Conservation (phyloP, 1,140 invertebrate species). For the Sarcophaga peregrina region DNA sequence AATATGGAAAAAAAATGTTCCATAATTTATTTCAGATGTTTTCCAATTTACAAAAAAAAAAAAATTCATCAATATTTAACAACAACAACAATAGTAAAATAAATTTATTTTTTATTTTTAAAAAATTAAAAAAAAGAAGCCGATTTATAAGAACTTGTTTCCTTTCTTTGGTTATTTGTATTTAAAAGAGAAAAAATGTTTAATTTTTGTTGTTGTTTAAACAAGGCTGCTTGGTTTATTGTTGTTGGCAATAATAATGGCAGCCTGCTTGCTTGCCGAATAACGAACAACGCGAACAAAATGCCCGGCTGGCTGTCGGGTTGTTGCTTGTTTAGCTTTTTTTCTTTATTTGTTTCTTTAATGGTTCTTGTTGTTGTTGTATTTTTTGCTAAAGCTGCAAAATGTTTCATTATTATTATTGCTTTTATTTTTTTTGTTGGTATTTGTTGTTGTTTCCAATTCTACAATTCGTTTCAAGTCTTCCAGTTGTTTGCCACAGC, state of each 20-base stretch:
- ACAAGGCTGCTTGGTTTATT: not conserved
- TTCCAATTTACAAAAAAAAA: not conserved
- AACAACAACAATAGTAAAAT: no score
- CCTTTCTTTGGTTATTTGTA: not conserved
- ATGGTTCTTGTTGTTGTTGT: not conserved
- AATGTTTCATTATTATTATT: conserved; percentile 18
- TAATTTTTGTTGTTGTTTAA: not conserved
- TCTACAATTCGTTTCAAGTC: no score
- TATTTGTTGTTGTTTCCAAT: not conserved
- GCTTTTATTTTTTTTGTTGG: not conserved
- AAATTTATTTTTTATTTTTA: no score
- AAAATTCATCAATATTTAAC: no score
- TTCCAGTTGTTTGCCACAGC: no score
- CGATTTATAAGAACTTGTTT: not conserved
- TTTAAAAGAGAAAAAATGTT: no score
- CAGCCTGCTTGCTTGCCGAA: not conserved
- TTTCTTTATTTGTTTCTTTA: conserved; percentile 2
- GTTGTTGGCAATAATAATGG: conserved; percentile 1
- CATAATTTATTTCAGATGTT: conserved; percentile 16
- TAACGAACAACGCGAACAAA: not conserved
- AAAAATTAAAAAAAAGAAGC: not conserved
- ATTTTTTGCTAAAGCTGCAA: conserved; percentile 12
- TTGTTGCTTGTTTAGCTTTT: conserved; percentile 9
- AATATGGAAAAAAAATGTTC: not conserved
- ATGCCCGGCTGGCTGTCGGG: not conserved